These are phyloP conservation scores for Agapetus fuscipes DNA, from an alignment of 2,888 invertebrate species.

Conservation along the genomic window DNA sequence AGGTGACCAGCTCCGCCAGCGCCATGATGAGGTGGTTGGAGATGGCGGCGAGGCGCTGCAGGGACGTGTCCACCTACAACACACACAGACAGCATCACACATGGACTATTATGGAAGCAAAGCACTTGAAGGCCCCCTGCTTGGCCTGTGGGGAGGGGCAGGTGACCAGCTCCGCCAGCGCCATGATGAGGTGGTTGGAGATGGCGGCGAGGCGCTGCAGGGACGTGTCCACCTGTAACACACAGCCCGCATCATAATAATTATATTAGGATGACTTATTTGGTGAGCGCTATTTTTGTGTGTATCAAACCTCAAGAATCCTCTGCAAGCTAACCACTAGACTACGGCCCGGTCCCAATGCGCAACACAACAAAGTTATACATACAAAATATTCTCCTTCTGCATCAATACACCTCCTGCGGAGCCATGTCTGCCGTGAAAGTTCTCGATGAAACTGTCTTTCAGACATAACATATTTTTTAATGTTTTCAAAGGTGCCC, in stretches of 20 bases:
- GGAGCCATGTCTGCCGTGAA: too few species aligned
- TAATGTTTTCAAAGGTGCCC: too few species aligned
- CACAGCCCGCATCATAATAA: neutral
- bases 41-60: slow-evolving; percentile 82
- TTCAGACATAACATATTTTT: too few species aligned
- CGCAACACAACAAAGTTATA: too few species aligned
- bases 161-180: slow-evolving; percentile 71
- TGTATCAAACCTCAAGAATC: too few species aligned
- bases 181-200: slow-evolving; percentile 82
- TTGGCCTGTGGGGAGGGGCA: slow-evolving; percentile 56
- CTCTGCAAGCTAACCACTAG: too few species aligned
- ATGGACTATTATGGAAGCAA: neutral
- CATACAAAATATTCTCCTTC: too few species aligned
- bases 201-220: slow-evolving; percentile 83
- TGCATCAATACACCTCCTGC: too few species aligned
- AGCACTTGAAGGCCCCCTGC: slow-evolving; percentile 27
- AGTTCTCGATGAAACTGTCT: too few species aligned
- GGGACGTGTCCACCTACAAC: slow-evolving; percentile 61
- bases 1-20: slow-evolving; percentile 69
- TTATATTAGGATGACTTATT: too few species aligned
- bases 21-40: slow-evolving; percentile 85
- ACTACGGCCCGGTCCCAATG: too few species aligned
- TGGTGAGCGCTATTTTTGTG: too few species aligned
- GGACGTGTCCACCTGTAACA: slow-evolving; percentile 60
- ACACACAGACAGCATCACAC: neutral